Evolutionary conservation across 2,888 invertebrate genomes (phyloP), one percentile per base, ranked within the genome.

Genomic region (Lacanobia oleracea): DNA sequence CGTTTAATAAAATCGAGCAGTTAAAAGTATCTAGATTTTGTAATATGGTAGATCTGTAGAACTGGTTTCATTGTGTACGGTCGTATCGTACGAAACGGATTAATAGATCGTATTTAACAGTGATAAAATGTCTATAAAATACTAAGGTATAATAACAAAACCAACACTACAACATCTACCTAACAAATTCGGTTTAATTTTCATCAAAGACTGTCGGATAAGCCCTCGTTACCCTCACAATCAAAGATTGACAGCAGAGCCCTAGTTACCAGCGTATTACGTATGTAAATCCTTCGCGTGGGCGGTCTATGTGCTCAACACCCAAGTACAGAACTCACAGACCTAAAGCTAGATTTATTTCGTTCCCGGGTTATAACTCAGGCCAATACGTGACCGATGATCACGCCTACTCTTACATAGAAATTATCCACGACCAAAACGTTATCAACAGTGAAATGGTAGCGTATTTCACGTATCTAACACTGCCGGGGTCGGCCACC

Each of bases 331-430:
- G 50, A 57, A 65, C 27, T 74, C 67, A 75, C 71, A 76, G 63
- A 72, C 54, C 79, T 89, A 88, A 54, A 89, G 91, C 90, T 87
- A 91, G 93, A 95, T 94, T 95, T 94, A 94, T 94, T 92, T 90
- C 87, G 86, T 92, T 91, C 92, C 90, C 87, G 87, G 92, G 91
- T 93, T 91, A 93, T 95, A 94, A 93, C 93, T 95, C 90, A 92
- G 91, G 89, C 90, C 91, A 92, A 93, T 93, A 94, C 95, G 94
- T 95, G 95, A 95, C 94, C 94, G 92, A 94, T 93, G 90, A 91
- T 94, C 94, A 95, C 95, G 94, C 94, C 93, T 90, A 94, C 92
- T 77, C 82, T 87, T 74, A 86, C 84, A 85, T 85, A 86, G 88
- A 88, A 88, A 91, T 90, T 90, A 90, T 91, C 89, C 91, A 89